Base-by-base conservation (phyloP, 2,113 vertebrate species). In the Esox niger region DNA sequence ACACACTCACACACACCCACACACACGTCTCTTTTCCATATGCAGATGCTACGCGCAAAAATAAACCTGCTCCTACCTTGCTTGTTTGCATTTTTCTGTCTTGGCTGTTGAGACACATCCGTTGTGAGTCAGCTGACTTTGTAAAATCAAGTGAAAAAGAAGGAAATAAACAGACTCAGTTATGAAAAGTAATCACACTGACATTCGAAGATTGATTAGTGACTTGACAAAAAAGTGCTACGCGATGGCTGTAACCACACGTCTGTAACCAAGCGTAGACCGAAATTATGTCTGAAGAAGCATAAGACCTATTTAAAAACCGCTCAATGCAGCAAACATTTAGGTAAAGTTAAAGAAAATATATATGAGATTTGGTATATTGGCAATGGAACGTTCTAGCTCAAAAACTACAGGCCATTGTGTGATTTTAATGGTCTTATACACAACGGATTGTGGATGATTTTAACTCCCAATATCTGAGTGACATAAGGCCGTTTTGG, bases 1-100 rank as follows among this genome's bases (percentile, higher is more conserved):
- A 57, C 65, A 63, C 64, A 46, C 2, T 61, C 52, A 74, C 9
- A 47, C 74, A 61, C 26, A n/a, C 67, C 35, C 9, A 31, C 58
- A 62, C 63, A 71, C 61, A 78, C 61, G 75, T 29, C 35, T n/a
- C 4, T 20, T 87, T 85, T 83, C 70, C 75, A 81, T 84, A 86
- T 77, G 63, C 78, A 81, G 76, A 68, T 76, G 43, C 64, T 62
- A 9, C 21, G 66, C 76, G 63, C 74, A 74, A 70, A 70, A 56
- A 66, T 29, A 1, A 76, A 80, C 63, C 62, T 66, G 70, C 75
- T 75, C 33, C 59, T 73, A 8, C 11, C 71, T 67, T 21, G 33
- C 73, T 80, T 82, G 84, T 86, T 87, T 85, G 78, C 81, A 82
- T 86, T 85, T 85, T 85, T 82, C 71, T 76, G 61, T 77, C 13